phyloP scores from a whole-genome alignment of 2,113 vertebrate species.

The Catharus bicknelli region DNA sequence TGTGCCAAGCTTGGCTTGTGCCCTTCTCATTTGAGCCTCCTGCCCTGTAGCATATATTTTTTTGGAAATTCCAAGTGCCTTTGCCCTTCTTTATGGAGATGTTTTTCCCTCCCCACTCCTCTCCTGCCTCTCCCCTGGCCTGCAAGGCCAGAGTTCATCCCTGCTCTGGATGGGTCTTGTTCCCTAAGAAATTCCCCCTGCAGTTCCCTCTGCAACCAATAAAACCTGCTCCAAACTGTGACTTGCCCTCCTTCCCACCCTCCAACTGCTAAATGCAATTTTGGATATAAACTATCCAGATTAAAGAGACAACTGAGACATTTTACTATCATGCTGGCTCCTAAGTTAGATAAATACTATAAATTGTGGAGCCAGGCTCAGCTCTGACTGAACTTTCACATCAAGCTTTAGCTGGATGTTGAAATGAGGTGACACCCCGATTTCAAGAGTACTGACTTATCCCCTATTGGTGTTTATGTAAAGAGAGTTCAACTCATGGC shows the following conservation, averaged over 20 bases:
- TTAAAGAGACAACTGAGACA: conserved; percentile 24
- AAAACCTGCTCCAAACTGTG: not conserved
- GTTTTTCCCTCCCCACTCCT: not conserved
- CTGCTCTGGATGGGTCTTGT: not conserved
- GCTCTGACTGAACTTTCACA: conserved; percentile 47
- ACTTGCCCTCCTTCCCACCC: not conserved
- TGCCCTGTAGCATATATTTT: conserved; percentile 15
- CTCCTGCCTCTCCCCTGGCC: not conserved
- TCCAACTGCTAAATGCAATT: not conserved
- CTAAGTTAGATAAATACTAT: conserved; percentile 35
- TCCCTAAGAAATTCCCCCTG: not conserved
- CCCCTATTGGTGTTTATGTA: conserved; percentile 33
- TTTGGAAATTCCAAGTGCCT: not conserved
- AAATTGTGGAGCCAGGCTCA: not conserved
- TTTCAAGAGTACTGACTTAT: conserved; percentile 49
- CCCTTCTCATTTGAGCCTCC: not conserved
- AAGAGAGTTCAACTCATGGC: not conserved
- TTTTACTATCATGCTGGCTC: conserved; percentile 36
- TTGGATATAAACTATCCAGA: not conserved
- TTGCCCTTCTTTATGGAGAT: not conserved
- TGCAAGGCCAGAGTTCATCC: not conserved
- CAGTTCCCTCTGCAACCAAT: not conserved
- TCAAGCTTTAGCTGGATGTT: conserved; percentile 27
- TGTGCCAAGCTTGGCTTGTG: too few relatives aligned
- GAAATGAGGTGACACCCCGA: conserved; percentile 23